These are phyloP conservation scores for Microctenopoma stevenorrisi DNA, from an alignment of 2,797 vertebrate species.

Conservation along the genomic window DNA sequence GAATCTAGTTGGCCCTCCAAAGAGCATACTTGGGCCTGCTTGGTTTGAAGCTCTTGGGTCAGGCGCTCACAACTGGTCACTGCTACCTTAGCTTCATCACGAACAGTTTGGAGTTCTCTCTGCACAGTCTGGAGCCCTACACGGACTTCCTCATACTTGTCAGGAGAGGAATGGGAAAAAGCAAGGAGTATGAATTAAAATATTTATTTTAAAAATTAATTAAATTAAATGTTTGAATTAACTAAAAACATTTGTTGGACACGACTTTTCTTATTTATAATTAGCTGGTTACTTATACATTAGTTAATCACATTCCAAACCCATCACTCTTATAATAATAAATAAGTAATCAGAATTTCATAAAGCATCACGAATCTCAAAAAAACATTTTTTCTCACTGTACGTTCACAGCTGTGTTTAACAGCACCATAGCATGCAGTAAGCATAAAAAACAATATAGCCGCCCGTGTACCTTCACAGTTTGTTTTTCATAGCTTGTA, in stretches of 20 bases:
- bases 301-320: neutral
- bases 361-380: too few species aligned
- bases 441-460: neutral
- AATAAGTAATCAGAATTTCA: too few species aligned
- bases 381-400: too few species aligned
- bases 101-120: slow-evolving; percentile 77
- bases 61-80: slow-evolving; percentile 71
- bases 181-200: neutral
- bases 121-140: slow-evolving; percentile 75
- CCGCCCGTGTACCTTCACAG: slow-evolving; percentile 71
- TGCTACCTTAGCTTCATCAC: slow-evolving; percentile 66
- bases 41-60: slow-evolving; percentile 83
- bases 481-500: slow-evolving; percentile 82
- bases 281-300: neutral
- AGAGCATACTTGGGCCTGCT: slow-evolving; percentile 81
- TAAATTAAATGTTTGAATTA: too few species aligned
- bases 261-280: too few species aligned
- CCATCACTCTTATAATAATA: neutral
- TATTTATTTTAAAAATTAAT: too few species aligned
- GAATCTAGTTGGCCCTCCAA: slow-evolving; percentile 84
- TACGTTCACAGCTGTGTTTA: neutral
- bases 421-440: neutral
- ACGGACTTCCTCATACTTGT: slow-evolving; percentile 81
- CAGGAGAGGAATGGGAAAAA: neutral
- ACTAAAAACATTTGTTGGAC: neutral